Evolutionary conservation across 2,797 vertebrate species (phyloP), one percentile per base, ranked within the genome.

Genomic region (Anguilla marmorata): DNA sequence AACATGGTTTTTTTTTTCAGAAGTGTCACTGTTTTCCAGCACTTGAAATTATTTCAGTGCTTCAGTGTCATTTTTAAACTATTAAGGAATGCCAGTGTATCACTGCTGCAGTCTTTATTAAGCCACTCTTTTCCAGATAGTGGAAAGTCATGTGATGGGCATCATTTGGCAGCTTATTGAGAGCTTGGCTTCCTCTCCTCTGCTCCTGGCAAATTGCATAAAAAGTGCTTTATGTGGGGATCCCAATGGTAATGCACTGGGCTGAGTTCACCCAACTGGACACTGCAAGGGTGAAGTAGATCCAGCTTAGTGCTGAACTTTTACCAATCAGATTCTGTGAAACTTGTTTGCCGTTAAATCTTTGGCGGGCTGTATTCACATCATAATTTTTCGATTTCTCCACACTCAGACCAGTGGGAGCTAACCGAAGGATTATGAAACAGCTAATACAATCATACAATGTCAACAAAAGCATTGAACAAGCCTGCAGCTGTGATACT

Each of bases 381-480:
- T 33, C 74, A 3, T 79, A 1, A 19, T 21, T 79, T 79, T 1
- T 79, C 16, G 1, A 37, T 74, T 16, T n/a, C 63, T n/a, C 63
- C 63, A 66, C 63, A 66, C n/a, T 66, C 5, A 24, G 21, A 27
- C n/a, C 63, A 66, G 63, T 66, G 63, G n/a, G 63, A 27, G 24
- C 54, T 66, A 66, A 66, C 21, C 63, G 6, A 66, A 9, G 6
- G 63, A 66, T 66, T 66, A 27, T 66, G 63, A 27, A 27, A 66
- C 1, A 66, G 63, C 63, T 5, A 66, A 66, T 66, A 93, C 94
- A 93, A 91, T 91, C 90, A 93, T 93, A 93, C 93, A 92, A 92
- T 92, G 91, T 93, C 89, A 80, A 79, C n/a, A 74, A 89, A 80
- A 69, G 84, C 16, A 84, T 11, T 37, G 12, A 85, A 69, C 27